These are phyloP conservation scores for Dynastes tityus DNA, from an alignment of 2,888 invertebrate genomes.

Conservation along the genomic window DNA sequence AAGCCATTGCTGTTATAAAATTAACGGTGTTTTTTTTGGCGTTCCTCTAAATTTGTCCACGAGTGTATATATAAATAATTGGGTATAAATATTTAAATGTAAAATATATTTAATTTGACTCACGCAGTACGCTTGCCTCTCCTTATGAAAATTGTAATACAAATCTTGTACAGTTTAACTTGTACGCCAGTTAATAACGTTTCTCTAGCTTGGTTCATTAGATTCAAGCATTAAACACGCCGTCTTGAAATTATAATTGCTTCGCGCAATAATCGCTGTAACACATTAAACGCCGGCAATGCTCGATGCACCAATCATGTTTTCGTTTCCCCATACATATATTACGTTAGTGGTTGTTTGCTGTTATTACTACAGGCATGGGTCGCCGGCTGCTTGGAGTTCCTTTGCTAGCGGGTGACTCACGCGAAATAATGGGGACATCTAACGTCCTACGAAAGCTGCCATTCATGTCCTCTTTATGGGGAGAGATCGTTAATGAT, in stretches of 20 bases:
- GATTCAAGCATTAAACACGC: background rate
- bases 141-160: too few relatives aligned
- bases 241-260: background rate
- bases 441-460: constrained; percentile 11
- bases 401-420: constrained; percentile 7
- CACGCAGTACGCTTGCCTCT: background rate
- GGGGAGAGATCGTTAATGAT: too few relatives aligned
- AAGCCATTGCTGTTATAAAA: too few relatives aligned
- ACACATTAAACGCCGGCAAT: constrained; percentile 8
- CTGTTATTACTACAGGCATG: background rate
- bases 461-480: background rate
- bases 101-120: background rate
- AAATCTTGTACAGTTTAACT: too few relatives aligned
- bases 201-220: too few relatives aligned
- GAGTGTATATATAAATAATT: background rate
- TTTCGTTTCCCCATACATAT: background rate
- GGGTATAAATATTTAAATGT: background rate
- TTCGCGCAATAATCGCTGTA: background rate
- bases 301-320: background rate
- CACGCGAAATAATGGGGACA: constrained; percentile 12
- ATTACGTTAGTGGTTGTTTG: background rate
- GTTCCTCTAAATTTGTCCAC: too few relatives aligned
- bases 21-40: too few relatives aligned
- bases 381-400: constrained; percentile 2
- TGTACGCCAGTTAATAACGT: too few relatives aligned